Evolutionary conservation across 2,797 vertebrate species (phyloP).

Genomic region (Amphiprion clarkii): DNA sequence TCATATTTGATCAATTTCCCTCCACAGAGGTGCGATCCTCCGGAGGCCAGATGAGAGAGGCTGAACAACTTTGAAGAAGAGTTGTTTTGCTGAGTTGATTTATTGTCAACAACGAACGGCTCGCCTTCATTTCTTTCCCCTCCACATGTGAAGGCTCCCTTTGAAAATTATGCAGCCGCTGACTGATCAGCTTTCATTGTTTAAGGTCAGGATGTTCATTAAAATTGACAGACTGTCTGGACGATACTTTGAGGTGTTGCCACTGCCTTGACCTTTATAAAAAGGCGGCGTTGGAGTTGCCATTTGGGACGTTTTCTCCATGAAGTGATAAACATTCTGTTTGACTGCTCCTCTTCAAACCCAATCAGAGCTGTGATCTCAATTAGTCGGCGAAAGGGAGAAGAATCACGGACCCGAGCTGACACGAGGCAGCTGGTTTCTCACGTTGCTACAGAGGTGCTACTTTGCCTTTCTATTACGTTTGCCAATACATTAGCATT

Average conservation of each 20-base stretch:
- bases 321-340: slow-evolving; percentile 70
- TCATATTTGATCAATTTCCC: slow-evolving; percentile 62
- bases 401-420: slow-evolving; percentile 14
- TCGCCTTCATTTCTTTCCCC: slow-evolving; percentile 40
- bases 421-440: slow-evolving; percentile 19
- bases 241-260: slow-evolving; percentile 72
- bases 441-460: background rate
- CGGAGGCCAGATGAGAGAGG: slow-evolving; percentile 56
- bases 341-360: slow-evolving; percentile 55
- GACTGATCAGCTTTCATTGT: slow-evolving; percentile 79
- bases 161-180: slow-evolving; percentile 72
- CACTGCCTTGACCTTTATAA: slow-evolving; percentile 81
- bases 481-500: no score
- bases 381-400: slow-evolving; percentile 64
- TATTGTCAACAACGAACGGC: slow-evolving; percentile 45
- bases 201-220: slow-evolving; percentile 88
- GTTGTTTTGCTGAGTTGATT: slow-evolving; percentile 69
- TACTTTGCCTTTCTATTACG: background rate
- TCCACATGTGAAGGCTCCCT: slow-evolving; percentile 51
- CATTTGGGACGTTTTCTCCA: slow-evolving; percentile 54
- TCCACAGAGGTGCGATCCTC: slow-evolving; percentile 37
- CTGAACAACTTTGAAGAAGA: slow-evolving; percentile 60
- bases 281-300: slow-evolving; percentile 76
- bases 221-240: slow-evolving; percentile 81
- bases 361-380: slow-evolving; percentile 73